Base-by-base conservation (phyloP, 1,140 invertebrate genomes). In the Pseudomyrmex cubaensis region DNA sequence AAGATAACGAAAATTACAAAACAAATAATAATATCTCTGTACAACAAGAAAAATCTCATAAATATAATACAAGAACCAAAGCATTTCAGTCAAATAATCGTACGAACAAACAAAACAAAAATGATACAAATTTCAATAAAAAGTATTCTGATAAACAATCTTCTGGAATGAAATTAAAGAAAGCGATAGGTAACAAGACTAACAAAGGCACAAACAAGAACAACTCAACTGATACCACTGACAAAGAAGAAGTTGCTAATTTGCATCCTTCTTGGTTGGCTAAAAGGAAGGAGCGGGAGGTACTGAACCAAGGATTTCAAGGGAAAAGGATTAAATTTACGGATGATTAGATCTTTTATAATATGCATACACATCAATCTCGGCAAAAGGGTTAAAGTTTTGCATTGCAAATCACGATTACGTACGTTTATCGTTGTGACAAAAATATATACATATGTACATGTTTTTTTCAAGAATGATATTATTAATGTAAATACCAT, bases 241-340 rank as follows among this genome's bases (percentile, higher is more conserved):
- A 44, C n/a, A 56, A 56, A 7, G 72, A 84, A 10, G 61, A 69
- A 17, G 66, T 86, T 50, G 72, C 88, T 56, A 72, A 88, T 78
- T 75, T 95, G n/a, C 94, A 95, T 94, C 94, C 94, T 20, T 95
- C 94, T 5, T 95, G 94, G 94, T 89, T 88, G 72, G 94, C 94
- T 12, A 92, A 90, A 50, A 94, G 86, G 70, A 94, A 94, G 63
- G 85, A 93, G 66, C 92, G 92, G 15, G 89, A 93, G 20, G 77
- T 89, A 12, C 56, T 93, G 70, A 92, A 92, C 44, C 72, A 90
- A 87, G 90, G 90, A 44, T 93, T 94, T 83, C 91, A 93, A 87
- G 93, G 93, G 12, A 93, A 93, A 62, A 94, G 93, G 70, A 93
- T 92, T 57, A 87, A 92, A 54, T 93, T 94, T 62, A 77, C 83